A percentile compares a stretch with the other conserved stretches of the same genome.
These are phyloP conservation scores for Drosophila lowei DNA, from an alignment of 1,140 invertebrate genomes.

Conservation along the genomic window DNA sequence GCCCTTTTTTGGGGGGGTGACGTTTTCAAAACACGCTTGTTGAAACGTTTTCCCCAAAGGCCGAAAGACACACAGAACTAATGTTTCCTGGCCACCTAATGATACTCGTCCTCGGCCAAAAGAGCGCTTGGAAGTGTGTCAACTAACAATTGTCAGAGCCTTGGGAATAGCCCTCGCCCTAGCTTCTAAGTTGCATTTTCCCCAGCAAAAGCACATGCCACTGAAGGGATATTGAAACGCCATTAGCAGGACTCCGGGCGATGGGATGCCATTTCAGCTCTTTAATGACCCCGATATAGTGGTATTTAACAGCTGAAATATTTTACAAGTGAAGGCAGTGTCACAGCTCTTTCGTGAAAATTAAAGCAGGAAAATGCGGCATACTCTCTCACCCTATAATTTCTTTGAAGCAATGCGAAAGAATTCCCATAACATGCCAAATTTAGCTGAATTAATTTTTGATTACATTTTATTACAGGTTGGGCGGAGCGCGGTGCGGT, in stretches of 20 bases:
- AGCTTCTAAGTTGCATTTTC: constrained; percentile 16
- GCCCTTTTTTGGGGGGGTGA: constrained; percentile 1
- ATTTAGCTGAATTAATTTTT: constrained; percentile 55
- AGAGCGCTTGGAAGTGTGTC: constrained; percentile 21
- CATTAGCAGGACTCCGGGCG: neutral
- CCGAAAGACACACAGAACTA: constrained; percentile 17
- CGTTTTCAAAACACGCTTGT: constrained; percentile 17
- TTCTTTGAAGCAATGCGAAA: constrained; percentile 19
- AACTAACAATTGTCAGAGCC: constrained; percentile 16
- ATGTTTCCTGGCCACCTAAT: constrained; percentile 41
- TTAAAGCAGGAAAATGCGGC: constrained; percentile 21
- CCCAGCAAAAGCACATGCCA: constrained; percentile 9
- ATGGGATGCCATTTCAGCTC: neutral
- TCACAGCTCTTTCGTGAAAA: constrained; percentile 25
- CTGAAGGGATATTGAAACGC: constrained; percentile 32
- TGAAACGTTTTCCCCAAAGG: constrained; percentile 29
- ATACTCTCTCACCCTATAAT: constrained; percentile 7
- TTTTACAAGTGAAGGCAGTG: constrained; percentile 29
- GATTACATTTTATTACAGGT: constrained; percentile 57
- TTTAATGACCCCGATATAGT: constrained; percentile 18
- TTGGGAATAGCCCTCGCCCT: constrained; percentile 19
- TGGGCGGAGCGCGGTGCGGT: neutral
- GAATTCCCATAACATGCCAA: constrained; percentile 39
- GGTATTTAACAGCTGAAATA: constrained; percentile 36
- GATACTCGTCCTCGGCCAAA: constrained; percentile 20